Conservation (phyloP, 1,140 invertebrate genomes). For the Heterodera schachtii region DNA sequence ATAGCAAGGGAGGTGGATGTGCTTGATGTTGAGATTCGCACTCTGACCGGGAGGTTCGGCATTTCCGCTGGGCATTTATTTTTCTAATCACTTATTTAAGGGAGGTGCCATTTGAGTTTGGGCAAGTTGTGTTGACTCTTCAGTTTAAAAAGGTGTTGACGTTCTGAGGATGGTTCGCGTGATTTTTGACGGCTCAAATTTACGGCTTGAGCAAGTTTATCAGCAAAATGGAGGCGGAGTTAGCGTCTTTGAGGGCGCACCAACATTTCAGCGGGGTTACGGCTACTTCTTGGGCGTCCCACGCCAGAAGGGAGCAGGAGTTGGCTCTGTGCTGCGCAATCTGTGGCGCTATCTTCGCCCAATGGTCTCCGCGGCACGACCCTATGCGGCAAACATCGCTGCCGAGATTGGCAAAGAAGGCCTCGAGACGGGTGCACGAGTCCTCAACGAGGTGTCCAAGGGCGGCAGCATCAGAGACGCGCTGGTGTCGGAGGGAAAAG, state of each 20-base stretch:
- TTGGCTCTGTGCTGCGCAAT: conserved; percentile 7
- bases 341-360: conserved; percentile 15
- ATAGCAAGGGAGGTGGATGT: conserved; percentile 22
- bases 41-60: conserved; percentile 13
- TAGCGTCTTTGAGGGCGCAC: neutral
- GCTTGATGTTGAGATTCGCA: conserved; percentile 22
- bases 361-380: neutral
- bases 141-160: neutral
- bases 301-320: neutral
- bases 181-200: conserved; percentile 25
- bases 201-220: conserved; percentile 13
- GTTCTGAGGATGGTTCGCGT: conserved; percentile 27
- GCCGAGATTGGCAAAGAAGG: neutral
- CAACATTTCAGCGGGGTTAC: conserved; percentile 17
- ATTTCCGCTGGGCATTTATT: neutral
- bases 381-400: neutral
- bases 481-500: conserved; percentile 1
- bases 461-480: neutral
- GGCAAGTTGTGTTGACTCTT: neutral
- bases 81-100: neutral
- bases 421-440: neutral
- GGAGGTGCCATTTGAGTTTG: neutral
- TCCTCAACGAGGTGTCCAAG: neutral
- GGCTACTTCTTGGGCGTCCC: neutral
- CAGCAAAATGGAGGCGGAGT: neutral